Percentiles rank a stretch among this genome's conserved stretches.
These are phyloP conservation scores for Oryctes rhinoceros DNA, from an alignment of 1,140 invertebrate genomes.

Conservation along the genomic window DNA sequence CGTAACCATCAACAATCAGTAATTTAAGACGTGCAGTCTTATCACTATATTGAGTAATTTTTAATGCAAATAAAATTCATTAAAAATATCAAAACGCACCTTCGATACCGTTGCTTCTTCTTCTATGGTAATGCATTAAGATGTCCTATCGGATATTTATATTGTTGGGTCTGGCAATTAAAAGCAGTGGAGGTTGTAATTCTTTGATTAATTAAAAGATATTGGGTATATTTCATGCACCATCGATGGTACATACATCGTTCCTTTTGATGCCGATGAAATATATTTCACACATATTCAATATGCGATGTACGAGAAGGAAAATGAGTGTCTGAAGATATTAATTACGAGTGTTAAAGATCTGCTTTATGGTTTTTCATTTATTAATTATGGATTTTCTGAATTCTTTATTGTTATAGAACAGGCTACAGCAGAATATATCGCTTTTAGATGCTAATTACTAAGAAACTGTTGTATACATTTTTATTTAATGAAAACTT, in stretches of 20 bases:
- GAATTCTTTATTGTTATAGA: too few relatives aligned
- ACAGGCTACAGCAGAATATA: too few relatives aligned
- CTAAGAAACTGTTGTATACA: too few relatives aligned
- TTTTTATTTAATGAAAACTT: too few relatives aligned
- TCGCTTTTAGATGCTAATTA: too few relatives aligned
- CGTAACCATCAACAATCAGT: neutral
- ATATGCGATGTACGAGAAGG: neutral
- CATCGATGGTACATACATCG: too few relatives aligned
- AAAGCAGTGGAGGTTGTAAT: slow-evolving; percentile 2
- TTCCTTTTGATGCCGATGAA: neutral
- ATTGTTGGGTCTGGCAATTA: slow-evolving; percentile 10
- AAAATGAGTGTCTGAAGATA: neutral
- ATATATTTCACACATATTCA: slow-evolving; percentile 33
- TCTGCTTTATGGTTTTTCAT: too few relatives aligned
- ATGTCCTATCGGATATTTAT: slow-evolving; percentile 17
- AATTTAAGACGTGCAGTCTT: neutral
- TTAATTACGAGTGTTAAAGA: neutral
- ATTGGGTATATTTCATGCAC: slow-evolving; percentile 4
- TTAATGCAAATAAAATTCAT: slow-evolving; percentile 35
- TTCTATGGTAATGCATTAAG: neutral
- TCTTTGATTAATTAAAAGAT: slow-evolving; percentile 38
- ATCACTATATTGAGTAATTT: slow-evolving; percentile 11
- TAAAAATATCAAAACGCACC: neutral
- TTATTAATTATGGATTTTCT: too few relatives aligned
- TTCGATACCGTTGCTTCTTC: neutral